Base-by-base conservation (phyloP, 2,113 vertebrate species). In the Thomomys bottae region DNA sequence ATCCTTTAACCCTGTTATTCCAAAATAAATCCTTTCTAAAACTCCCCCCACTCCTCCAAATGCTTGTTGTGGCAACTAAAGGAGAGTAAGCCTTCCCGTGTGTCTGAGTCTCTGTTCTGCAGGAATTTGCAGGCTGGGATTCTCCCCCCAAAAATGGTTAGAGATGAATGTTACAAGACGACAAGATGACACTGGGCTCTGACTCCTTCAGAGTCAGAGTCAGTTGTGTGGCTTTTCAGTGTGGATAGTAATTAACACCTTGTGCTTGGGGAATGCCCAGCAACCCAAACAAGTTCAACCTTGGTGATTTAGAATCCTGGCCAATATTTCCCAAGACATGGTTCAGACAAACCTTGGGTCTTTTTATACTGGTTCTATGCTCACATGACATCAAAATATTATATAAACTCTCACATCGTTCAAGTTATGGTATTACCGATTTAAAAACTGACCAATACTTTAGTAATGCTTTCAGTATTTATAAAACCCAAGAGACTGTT, bases 381-480 rank as follows among this genome's bases (percentile, higher is more conserved):
- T 32, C 80, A 68, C 32, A 42, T 9, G 66, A 94, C 21, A 54
- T 73, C 20, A 81, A 91, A 87, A 75, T 81, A 70, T 49, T 23
- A 84, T 1, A 26, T 8, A 38, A 32, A 85, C 76, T 36, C 7
- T 4, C 38, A 40, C 4, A 59, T 57, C 32, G 15, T 30, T 73
- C 66, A 75, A 82, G 28, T 57, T 38, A 89, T 24, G 21, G 63
- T 42, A 80, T 87, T 40, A 83, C n/a, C 75, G 63, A 38, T 64
- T 64, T 91, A 30, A 63, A 87, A 84, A 42, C 18, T 34, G 40
- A 75, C 71, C 67, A 81, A 12, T 76, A 79, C 79, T 49, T 64
- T 67, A 85, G 66, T 24, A 49, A 6, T 24, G 67, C 30, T 94
- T 76, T 61, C 42, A 88, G n/a, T 71, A 28, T 77, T 32, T 89